Base-by-base conservation (phyloP, 2,888 invertebrate species). In the Iselma pallidipennis region DNA sequence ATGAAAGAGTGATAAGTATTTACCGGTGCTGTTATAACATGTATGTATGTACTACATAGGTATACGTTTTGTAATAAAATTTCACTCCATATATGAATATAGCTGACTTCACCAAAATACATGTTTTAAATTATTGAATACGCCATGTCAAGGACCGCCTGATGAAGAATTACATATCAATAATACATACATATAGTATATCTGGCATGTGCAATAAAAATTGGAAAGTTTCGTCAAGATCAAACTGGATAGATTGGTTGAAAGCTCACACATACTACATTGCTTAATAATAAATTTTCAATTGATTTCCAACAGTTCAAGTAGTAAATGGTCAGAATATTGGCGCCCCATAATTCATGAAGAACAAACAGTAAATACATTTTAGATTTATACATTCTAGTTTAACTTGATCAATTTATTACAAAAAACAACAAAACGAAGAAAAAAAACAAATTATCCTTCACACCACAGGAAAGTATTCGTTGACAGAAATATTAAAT, bases 71-170 rank as follows among this genome's bases (percentile, higher is more conserved):
- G 66, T 60, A 66, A 66, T 66, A 60, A 68, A 68, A 69, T 69
- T 67, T 69, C 69, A 69, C 69, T 69, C 69, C 69, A 67, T 69
- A 67, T 69, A 69, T 67, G 69, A 63, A 42, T 63, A 66, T 52
- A 54, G 65, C 57, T 21, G 63, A 63, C 63, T 60, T 62, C 67
- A 62, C 66, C 69, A 61, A 69, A 69, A 69, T 69, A 66, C 67
- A 66, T 59, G 61, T 58, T 58, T 69, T 21, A 69, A 67, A 66
- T 67, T 69, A 69, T 67, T 67, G 63, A 67, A 68, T 66, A 64
- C 62, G 61, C 59, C 61, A 50, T 69, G 69, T 69, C 69, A 69
- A 69, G 69, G 69, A 55, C 60, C 56, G 31, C 9, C 28, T 37
- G 19, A 45, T 49, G 49, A 51, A 55, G 57, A 60, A 64, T 60